Percentiles rank a stretch among this genome's conserved stretches.
Conservation (phyloP, 1,140 invertebrate species). For the Steinernema khuongi region DNA sequence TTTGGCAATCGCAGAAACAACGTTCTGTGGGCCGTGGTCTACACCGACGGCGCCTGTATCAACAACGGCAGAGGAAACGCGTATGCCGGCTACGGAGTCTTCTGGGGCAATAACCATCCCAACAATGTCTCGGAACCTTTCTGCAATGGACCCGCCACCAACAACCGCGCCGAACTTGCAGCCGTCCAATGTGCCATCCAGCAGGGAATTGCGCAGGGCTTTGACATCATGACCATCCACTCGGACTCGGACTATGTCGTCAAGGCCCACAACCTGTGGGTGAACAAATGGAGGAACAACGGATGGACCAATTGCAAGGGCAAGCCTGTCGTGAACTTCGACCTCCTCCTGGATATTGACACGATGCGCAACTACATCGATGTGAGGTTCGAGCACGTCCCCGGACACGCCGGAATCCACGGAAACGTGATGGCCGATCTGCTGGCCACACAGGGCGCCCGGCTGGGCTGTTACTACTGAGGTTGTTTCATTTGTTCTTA, state of each 20-base stretch:
- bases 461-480: background rate
- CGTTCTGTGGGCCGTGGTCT: too few relatives aligned
- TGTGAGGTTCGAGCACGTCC: conserved; percentile 67
- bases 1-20: too few relatives aligned
- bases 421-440: conserved; percentile 86
- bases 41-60: conserved; percentile 51
- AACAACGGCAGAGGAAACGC: conserved; percentile 40
- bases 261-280: conserved; percentile 66
- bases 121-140: conserved; percentile 76
- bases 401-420: conserved; percentile 72
- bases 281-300: conserved; percentile 77
- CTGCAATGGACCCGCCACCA: conserved; percentile 72
- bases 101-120: conserved; percentile 74
- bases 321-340: conserved; percentile 70
- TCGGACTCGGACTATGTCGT: conserved; percentile 91
- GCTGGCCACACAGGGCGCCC: conserved; percentile 70
- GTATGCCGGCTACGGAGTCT: conserved; percentile 86
- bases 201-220: conserved; percentile 59
- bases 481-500: too few relatives aligned
- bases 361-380: conserved; percentile 65
- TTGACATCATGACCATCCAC: conserved; percentile 71
- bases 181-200: conserved; percentile 77
- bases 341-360: conserved; percentile 74
- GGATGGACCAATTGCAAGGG: conserved; percentile 67
- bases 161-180: conserved; percentile 94